A percentile compares a stretch with the other conserved stretches of the same genome.
phyloP scores from a whole-genome alignment of 2,888 invertebrate species.

The Pseudococcus viburni region DNA sequence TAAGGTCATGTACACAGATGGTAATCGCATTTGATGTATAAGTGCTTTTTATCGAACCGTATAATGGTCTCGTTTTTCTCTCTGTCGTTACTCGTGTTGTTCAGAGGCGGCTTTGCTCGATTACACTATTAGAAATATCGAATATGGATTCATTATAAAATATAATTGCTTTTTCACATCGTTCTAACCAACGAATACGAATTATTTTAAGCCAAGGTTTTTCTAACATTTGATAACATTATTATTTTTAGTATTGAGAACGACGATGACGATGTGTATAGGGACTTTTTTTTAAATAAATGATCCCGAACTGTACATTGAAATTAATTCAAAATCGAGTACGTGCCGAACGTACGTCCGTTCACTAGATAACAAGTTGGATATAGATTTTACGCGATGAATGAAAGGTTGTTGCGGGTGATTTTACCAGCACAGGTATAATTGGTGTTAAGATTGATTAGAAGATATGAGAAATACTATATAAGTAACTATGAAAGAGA shows the following conservation, averaged over 20 bases:
- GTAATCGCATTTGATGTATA: slow-evolving; percentile 38
- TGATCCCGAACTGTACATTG: not conserved
- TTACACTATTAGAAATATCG: slow-evolving; percentile 30
- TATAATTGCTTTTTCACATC: slow-evolving; percentile 47
- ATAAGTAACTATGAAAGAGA: not conserved
- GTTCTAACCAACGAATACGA: slow-evolving; percentile 3
- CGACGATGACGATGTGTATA: not conserved
- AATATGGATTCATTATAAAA: slow-evolving; percentile 44
- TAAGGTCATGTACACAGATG: slow-evolving; percentile 47
- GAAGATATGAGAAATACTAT: not conserved
- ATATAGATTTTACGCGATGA: not conserved
- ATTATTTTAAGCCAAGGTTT: slow-evolving; percentile 49
- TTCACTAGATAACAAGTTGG: not conserved
- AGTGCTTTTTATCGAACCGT: slow-evolving; percentile 47
- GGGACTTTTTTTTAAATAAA: not conserved
- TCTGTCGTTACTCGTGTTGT: not conserved
- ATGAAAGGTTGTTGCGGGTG: not conserved
- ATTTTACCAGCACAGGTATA: not conserved
- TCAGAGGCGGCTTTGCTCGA: not conserved
- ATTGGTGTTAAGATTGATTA: not conserved
- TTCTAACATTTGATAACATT: slow-evolving; percentile 24
- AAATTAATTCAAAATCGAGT: not conserved
- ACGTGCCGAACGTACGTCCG: not conserved
- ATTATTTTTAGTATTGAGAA: slow-evolving; percentile 35
- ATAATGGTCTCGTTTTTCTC: slow-evolving; percentile 47